phyloP scores from a whole-genome alignment of 2,113 vertebrate genomes.

The Rattus norvegicus region DNA sequence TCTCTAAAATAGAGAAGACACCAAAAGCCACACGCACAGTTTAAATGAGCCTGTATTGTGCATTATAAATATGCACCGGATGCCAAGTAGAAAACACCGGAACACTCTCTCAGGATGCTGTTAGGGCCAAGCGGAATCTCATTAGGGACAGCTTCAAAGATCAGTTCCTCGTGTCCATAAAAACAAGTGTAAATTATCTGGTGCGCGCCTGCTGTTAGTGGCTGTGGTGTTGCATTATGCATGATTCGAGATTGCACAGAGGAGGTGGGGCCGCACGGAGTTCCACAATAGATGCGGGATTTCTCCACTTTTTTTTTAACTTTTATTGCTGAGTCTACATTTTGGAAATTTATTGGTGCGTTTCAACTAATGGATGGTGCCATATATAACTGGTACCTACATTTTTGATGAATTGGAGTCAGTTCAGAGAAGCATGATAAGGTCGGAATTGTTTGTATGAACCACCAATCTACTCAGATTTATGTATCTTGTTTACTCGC shows the following conservation, averaged over 20 bases:
- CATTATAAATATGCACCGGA: slow-evolving; percentile 86
- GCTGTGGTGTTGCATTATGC: slow-evolving; percentile 89
- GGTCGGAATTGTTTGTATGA: slow-evolving; percentile 67
- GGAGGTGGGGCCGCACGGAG: slow-evolving; percentile 67
- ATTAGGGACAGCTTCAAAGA: slow-evolving; percentile 91
- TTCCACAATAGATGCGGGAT: slow-evolving; percentile 67
- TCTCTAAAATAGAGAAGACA: slow-evolving; percentile 65
- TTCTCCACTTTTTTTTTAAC: slow-evolving; percentile 71
- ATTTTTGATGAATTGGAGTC: slow-evolving; percentile 77
- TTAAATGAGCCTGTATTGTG: slow-evolving; percentile 82
- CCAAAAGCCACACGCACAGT: slow-evolving; percentile 76
- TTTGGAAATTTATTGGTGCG: slow-evolving; percentile 80
- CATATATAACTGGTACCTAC: slow-evolving; percentile 74
- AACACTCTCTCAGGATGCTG: slow-evolving; percentile 88
- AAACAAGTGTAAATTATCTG: slow-evolving; percentile 92
- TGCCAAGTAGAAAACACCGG: slow-evolving; percentile 84
- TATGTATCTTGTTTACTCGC: slow-evolving; percentile 54
- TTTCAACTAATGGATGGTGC: slow-evolving; percentile 80
- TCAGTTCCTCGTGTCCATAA: slow-evolving; percentile 89
- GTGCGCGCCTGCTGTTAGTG: slow-evolving; percentile 89
- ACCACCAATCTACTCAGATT: slow-evolving; percentile 58
- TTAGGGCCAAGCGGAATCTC: slow-evolving; percentile 89
- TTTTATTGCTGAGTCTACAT: slow-evolving; percentile 81
- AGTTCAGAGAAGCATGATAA: slow-evolving; percentile 68
- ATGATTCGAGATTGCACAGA: slow-evolving; percentile 84